Conservation (phyloP, 1,140 invertebrate genomes). For the Drosophila baimaii region DNA sequence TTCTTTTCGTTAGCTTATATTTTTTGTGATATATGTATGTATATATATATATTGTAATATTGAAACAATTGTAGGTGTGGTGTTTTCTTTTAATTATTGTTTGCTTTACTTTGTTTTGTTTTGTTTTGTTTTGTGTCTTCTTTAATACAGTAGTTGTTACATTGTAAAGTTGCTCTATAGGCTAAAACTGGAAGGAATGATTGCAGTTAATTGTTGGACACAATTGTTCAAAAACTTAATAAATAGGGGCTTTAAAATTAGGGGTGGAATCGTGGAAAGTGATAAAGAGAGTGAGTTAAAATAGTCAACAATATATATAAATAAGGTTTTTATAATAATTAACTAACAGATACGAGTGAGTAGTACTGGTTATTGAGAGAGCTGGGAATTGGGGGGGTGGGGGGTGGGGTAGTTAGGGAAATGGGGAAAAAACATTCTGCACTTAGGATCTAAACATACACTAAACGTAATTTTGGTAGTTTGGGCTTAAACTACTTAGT, state of each 20-base stretch:
- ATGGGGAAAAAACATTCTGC: slow-evolving; percentile 36
- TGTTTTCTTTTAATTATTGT: slow-evolving; percentile 49
- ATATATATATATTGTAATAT: slow-evolving; percentile 21
- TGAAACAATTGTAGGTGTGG: slow-evolving; percentile 50
- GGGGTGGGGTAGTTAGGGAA: background rate
- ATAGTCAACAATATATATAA: slow-evolving; percentile 54
- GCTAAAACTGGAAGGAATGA: slow-evolving; percentile 78
- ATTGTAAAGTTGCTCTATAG: slow-evolving; percentile 75
- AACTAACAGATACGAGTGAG: slow-evolving; percentile 37
- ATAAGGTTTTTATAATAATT: slow-evolving; percentile 41
- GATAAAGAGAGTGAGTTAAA: slow-evolving; percentile 11
- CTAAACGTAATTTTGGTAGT: slow-evolving; percentile 78
- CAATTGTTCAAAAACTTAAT: slow-evolving; percentile 56
- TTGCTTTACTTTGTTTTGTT: slow-evolving; percentile 23
- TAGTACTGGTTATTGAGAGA: slow-evolving; percentile 7
- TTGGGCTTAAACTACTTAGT: slow-evolving; percentile 70
- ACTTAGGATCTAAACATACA: slow-evolving; percentile 59
- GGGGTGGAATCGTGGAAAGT: background rate
- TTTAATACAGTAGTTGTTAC: slow-evolving; percentile 74
- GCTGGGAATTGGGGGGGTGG: background rate
- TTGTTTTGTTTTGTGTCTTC: slow-evolving; percentile 28
- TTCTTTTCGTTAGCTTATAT: slow-evolving; percentile 27
- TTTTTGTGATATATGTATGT: slow-evolving; percentile 1
- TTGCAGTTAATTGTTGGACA: slow-evolving; percentile 78
- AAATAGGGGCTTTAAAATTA: slow-evolving; percentile 43